phyloP scores from a whole-genome alignment of 2,888 invertebrate species.

The Gymnosoma rotundatum region DNA sequence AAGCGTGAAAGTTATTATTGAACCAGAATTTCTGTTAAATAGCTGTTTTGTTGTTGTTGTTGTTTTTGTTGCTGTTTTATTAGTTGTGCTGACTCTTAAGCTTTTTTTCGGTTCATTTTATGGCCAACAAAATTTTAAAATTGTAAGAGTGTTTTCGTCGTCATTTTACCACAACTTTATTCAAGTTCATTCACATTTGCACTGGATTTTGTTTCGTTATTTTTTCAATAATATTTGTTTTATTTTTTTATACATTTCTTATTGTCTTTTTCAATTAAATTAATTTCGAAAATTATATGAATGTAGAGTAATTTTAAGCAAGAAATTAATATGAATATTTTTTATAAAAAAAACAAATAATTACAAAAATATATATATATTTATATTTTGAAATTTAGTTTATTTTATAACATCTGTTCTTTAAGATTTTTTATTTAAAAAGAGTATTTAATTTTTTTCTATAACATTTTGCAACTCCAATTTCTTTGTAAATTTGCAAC shows the following conservation, averaged over 20 bases:
- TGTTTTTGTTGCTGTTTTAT: conserved; percentile 49
- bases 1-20: conserved; percentile 74
- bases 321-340: no score
- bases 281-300: conserved; percentile 48
- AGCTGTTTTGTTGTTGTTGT: conserved; percentile 25
- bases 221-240: conserved; percentile 21
- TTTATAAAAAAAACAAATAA: no score
- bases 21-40: conserved; percentile 68
- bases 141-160: conserved; percentile 47
- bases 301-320: no score
- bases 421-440: no score
- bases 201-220: conserved; percentile 74
- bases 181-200: conserved; percentile 79
- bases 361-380: no score
- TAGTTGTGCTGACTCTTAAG: conserved; percentile 69
- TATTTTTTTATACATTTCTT: conserved; percentile 28
- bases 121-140: conserved; percentile 59
- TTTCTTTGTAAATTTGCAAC: no score
- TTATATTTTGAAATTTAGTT: no score
- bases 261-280: conserved; percentile 66
- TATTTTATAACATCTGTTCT: no score
- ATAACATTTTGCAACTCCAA: no score
- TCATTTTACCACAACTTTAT: conserved; percentile 64
- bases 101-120: conserved; percentile 59
- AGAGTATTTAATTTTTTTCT: no score